Percentiles rank a stretch among this genome's conserved stretches.
These are phyloP conservation scores for Agrochola macilenta DNA, from an alignment of 2,888 invertebrate genomes.

Conservation along the genomic window DNA sequence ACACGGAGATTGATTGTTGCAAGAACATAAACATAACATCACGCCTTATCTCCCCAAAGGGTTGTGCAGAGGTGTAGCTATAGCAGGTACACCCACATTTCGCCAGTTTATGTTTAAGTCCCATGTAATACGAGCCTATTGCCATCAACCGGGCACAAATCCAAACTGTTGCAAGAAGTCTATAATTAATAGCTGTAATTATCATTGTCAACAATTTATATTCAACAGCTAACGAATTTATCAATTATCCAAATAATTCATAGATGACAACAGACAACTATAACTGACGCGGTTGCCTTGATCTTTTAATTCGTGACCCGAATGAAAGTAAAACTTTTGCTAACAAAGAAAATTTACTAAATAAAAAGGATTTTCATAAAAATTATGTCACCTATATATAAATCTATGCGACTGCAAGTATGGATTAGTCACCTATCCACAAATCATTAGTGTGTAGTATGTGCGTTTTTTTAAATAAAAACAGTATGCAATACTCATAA, in stretches of 20 bases:
- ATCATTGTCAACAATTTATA: not conserved
- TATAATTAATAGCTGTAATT: no score
- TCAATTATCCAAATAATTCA: not conserved
- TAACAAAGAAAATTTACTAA: not conserved
- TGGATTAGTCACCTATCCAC: not conserved
- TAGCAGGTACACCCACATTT: no score
- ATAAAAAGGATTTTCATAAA: not conserved
- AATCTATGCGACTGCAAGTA: constrained; percentile 1
- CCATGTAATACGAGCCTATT: no score
- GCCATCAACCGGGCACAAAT: no score
- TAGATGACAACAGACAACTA: not conserved
- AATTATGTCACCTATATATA: not conserved
- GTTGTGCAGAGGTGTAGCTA: no score
- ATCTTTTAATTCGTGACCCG: not conserved
- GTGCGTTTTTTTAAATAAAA: not conserved
- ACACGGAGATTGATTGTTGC: not conserved
- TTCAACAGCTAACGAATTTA: not conserved
- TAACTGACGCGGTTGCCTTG: not conserved
- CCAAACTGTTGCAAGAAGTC: no score
- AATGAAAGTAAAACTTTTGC: not conserved
- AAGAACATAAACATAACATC: no score
- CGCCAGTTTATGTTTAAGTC: no score
- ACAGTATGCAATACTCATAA: not conserved
- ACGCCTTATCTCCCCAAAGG: no score
- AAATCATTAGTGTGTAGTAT: no score